A percentile compares a stretch with the other conserved stretches of the same genome.
These are phyloP conservation scores for Polypterus senegalus DNA, from an alignment of 2,113 vertebrate species.

Conservation along the genomic window DNA sequence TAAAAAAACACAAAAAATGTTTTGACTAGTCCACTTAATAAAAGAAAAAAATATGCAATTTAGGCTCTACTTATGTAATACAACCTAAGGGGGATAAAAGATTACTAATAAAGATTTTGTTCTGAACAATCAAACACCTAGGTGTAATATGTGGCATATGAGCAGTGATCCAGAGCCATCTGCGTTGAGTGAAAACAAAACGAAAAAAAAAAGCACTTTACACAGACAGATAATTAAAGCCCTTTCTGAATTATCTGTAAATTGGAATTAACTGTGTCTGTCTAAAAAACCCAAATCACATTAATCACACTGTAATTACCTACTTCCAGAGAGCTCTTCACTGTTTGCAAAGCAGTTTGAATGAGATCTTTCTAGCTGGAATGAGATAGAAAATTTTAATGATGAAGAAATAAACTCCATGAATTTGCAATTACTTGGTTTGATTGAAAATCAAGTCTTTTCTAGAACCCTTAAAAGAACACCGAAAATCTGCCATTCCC, in stretches of 20 bases:
- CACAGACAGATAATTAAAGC: constrained; percentile 1
- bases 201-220: too few species aligned
- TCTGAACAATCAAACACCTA: too few species aligned
- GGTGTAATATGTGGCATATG: too few species aligned
- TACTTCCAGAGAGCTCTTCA: background rate
- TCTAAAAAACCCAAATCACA: constrained; percentile 5
- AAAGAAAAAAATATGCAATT: too few species aligned
- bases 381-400: background rate
- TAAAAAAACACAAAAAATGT: too few species aligned
- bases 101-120: too few species aligned
- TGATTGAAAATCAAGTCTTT: background rate
- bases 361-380: constrained; percentile 1
- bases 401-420: constrained; percentile 2
- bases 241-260: constrained; percentile 5
- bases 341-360: constrained; percentile 1
- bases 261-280: constrained; percentile 6
- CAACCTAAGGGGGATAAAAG: too few species aligned
- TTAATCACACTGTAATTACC: constrained; percentile 6
- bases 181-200: constrained; percentile 1
- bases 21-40: too few species aligned
- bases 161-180: background rate
- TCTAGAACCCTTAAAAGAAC: background rate
- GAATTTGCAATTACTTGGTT: background rate
- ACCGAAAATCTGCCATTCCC: too few species aligned
- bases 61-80: too few species aligned